These are phyloP conservation scores for Parambassis ranga DNA, from an alignment of 2,797 vertebrate genomes.

Conservation along the genomic window DNA sequence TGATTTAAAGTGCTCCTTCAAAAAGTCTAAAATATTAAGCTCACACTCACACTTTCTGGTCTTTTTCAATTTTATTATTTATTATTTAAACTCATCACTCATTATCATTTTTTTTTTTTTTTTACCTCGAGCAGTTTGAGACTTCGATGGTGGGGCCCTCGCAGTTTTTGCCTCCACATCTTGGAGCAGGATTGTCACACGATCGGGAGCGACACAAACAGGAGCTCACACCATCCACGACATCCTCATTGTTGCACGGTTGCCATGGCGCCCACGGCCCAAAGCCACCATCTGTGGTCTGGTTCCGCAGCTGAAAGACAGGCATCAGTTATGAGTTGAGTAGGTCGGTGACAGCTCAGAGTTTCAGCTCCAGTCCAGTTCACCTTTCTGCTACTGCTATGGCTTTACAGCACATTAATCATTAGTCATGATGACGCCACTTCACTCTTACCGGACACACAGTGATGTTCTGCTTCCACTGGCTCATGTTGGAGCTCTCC, in stretches of 20 bases:
- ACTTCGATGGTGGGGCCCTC: conserved; percentile 91
- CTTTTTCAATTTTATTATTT: too few species aligned
- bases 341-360: background rate
- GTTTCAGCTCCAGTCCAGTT: too few species aligned
- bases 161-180: conserved; percentile 89
- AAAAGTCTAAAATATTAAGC: too few species aligned
- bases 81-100: too few species aligned
- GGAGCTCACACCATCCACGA: conserved; percentile 85
- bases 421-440: conserved; percentile 21
- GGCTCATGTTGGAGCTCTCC: conserved; percentile 98
- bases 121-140: conserved; percentile 95
- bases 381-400: too few species aligned
- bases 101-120: background rate
- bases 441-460: conserved; percentile 88
- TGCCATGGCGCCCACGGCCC: conserved; percentile 95
- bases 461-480: conserved; percentile 97
- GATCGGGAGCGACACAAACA: conserved; percentile 91
- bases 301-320: conserved; percentile 86
- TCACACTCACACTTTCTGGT: background rate
- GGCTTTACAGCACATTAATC: too few species aligned
- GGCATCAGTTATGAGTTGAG: background rate
- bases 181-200: conserved; percentile 89
- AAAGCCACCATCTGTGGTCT: conserved; percentile 88
- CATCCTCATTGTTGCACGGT: conserved; percentile 91
- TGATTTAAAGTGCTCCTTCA: too few species aligned